Evolutionary conservation across 2,797 vertebrate genomes (phyloP), one percentile per base, ranked within the genome.

Genomic region (Chaunax sp.): DNA sequence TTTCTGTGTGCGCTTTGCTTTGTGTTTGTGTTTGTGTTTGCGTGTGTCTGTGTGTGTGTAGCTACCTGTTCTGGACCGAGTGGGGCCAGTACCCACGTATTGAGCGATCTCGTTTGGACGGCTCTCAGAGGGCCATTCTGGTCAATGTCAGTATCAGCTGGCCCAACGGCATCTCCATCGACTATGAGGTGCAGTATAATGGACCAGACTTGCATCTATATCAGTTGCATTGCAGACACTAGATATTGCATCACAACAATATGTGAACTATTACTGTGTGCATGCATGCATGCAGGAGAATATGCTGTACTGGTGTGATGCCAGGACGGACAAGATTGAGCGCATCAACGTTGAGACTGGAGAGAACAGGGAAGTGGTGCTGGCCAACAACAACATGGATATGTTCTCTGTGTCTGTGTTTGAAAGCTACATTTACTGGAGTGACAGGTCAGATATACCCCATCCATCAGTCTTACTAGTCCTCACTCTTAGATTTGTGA

Each of bases 51-150:
- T 19, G 35, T 75, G 57, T 54, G n/a, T 55, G 33, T 53, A 98
- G 97, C 55, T 99, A 97, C 80, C 91, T 99, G 75, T 98, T 99
- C 92, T 99, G 98, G 98, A 99, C 98, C 0, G 98, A 99, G 83
- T 99, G 97, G 98, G 98, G 98, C 28, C 98, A 98, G 89, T 97
- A 98, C 65, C 98, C 98, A 0, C 96, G 98, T n/a, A 99, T 99
- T 0, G 98, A 99, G 66, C 93, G 97, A 14, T 97, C 97, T 0
- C 96, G 94, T 25, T 92, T 98, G 45, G 97, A 99, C 0, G 98
- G 98, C 11, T 87, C 95, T 0, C 94, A 97, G 81, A 93, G 97
- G 33, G 86, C 94, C n/a, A 91, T 99, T 41, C 93, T 99, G 73
- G 97, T 99, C 28, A 98, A 98, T 0, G 88, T 87, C 88, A 99